Conservation (phyloP, 2,113 vertebrate genomes). For the Tragelaphus strepsiceros region DNA sequence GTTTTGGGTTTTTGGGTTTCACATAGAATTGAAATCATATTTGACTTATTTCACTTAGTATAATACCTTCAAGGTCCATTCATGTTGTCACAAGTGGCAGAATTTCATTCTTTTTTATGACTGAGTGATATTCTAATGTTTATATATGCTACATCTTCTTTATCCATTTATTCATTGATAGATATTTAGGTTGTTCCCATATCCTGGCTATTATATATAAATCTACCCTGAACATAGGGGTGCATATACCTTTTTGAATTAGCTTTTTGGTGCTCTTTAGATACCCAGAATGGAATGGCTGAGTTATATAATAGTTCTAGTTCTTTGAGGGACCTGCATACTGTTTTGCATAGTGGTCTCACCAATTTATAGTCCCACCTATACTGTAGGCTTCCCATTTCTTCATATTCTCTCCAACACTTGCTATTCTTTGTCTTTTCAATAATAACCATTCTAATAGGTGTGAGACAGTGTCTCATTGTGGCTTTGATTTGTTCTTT, state of each 20-base stretch:
- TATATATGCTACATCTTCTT: not conserved
- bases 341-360: not conserved
- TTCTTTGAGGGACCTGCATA: not conserved
- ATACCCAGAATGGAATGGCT: not conserved
- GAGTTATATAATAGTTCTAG: not conserved
- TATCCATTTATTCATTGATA: not conserved
- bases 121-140: not conserved
- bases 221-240: not conserved
- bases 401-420: not conserved
- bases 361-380: not conserved
- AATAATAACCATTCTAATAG: not conserved
- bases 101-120: not conserved
- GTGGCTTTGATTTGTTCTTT: not conserved
- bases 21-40: not conserved
- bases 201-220: not conserved
- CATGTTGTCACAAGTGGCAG: not conserved
- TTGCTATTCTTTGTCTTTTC: not conserved
- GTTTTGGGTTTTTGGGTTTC: not conserved
- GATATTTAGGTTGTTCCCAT: not conserved
- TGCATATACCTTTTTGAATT: not conserved
- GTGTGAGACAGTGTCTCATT: not conserved
- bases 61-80: not conserved
- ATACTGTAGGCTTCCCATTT: not conserved
- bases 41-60: not conserved
- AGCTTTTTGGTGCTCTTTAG: not conserved